Conservation (phyloP, 2,797 vertebrate species). For the Notoglanidium macrostoma region DNA sequence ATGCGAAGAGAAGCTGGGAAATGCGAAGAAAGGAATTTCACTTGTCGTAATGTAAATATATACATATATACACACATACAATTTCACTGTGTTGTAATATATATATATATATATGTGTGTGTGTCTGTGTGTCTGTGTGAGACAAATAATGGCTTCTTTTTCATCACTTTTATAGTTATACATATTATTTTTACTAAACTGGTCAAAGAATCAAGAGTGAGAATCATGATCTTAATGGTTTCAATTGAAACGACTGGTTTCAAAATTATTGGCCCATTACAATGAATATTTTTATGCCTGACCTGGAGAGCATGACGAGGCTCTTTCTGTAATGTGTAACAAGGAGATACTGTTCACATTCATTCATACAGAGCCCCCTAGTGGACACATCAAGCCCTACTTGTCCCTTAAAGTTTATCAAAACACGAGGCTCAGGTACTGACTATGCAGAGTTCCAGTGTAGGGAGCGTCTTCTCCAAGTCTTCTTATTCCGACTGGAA, state of each 20-base stretch:
- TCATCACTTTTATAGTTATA: background rate
- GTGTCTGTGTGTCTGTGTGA: too few species aligned
- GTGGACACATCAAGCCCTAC: background rate
- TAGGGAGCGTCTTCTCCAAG: background rate
- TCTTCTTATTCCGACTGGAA: background rate
- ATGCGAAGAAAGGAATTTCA: too few species aligned
- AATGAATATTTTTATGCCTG: background rate
- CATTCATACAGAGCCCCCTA: constrained; percentile 32
- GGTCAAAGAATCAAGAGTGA: background rate
- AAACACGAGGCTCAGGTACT: background rate
- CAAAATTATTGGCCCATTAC: background rate
- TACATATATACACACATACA: too few species aligned
- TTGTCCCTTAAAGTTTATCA: too few species aligned
- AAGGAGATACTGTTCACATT: background rate
- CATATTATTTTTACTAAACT: background rate
- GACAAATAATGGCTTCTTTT: too few species aligned
- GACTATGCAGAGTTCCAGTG: background rate
- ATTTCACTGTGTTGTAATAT: too few species aligned
- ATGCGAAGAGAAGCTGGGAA: too few species aligned
- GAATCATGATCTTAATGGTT: background rate
- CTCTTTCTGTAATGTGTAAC: background rate
- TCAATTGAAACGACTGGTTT: background rate
- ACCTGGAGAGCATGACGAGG: background rate
- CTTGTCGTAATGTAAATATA: too few species aligned
- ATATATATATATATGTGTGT: too few species aligned